phyloP scores from a whole-genome alignment of 23 tunicate genomes.

The Aplidium turbinatum region DNA sequence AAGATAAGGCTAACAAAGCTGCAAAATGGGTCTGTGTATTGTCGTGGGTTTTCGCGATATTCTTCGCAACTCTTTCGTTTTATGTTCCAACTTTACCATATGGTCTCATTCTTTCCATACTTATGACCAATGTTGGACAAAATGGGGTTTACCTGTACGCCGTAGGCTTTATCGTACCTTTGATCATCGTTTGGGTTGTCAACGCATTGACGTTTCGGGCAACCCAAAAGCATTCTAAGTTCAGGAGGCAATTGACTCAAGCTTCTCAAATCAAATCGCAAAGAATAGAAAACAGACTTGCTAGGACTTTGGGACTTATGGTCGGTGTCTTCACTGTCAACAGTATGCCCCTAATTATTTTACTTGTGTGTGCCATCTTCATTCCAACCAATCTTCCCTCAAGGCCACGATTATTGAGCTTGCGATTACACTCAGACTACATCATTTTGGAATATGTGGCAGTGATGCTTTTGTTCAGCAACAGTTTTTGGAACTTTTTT shows the following conservation, averaged over 20 bases:
- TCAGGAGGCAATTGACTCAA: slow-evolving; percentile 35
- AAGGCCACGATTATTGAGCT: no score
- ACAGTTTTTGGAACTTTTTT: slow-evolving; percentile 89
- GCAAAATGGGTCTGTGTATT: slow-evolving; percentile 39
- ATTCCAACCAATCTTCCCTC: slow-evolving; percentile 16
- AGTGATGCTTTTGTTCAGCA: slow-evolving; percentile 41
- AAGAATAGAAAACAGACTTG: slow-evolving; percentile 52
- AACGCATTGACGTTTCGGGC: slow-evolving; percentile 46
- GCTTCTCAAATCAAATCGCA: slow-evolving; percentile 8
- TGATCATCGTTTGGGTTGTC: slow-evolving; percentile 67
- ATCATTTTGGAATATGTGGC: slow-evolving; percentile 34
- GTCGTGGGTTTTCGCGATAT: slow-evolving; percentile 48
- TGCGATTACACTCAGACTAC: no score
- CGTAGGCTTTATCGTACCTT: slow-evolving; percentile 46
- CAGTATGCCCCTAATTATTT: slow-evolving; percentile 42
- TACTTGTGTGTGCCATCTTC: slow-evolving; percentile 34
- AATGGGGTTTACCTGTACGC: slow-evolving; percentile 38
- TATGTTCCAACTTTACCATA: slow-evolving; percentile 44
- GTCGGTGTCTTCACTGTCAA: slow-evolving; percentile 66
- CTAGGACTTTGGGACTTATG: slow-evolving; percentile 68
- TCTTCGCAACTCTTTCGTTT: slow-evolving; percentile 54
- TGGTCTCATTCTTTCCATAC: slow-evolving; percentile 42
- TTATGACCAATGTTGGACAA: slow-evolving; percentile 31
- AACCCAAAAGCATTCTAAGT: slow-evolving; percentile 48
- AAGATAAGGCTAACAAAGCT: slow-evolving; percentile 56